Evolutionary conservation across 1,140 invertebrate genomes (phyloP), one percentile per base, ranked within the genome.

Genomic region (Sitobion miscanthi): DNA sequence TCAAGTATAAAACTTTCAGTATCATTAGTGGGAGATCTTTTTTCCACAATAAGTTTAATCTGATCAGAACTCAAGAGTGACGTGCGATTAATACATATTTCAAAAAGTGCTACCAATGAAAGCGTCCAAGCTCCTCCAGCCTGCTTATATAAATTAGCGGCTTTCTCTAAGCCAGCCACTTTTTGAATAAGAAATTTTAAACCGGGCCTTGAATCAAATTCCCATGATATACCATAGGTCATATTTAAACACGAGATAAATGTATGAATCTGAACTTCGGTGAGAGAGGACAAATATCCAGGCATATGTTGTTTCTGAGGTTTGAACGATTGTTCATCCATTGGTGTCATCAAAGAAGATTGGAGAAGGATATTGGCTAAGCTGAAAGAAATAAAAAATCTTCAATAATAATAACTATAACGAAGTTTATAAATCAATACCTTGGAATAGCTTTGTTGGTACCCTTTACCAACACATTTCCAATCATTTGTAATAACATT

Each of bases 181-280:
- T 99, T 99, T 95, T 99, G 98, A 86, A 99, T 96, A 11, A 99
- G 96, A 95, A 99, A 99, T 95, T 99, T 99, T 17, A 99, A 95
- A 0, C 98, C 98, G 0, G 98, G 98, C 38, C 98, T 96, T 17
- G 96, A 96, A 95, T 99, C 98, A 95, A 99, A 99, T 94, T 98
- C 97, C 94, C 97, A 96, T 0, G 98, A 97, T 62, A 97, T 96
- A 38, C 96, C 96, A 94, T 98, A 98, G 4, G 98, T 98, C 62
- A 97, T 96, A 94, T 98, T 97, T 83, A 99, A 95, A 94, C 97
- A 97, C 94, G 97, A 96, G 49, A 99, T 95, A 85, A 99, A 95
- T 91, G 97, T 96, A 92, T 97, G 95, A 21, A 97, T 96, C 94
- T 97, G 96, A 30, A 89, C 77, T 21, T 95, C 94, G n/a, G 95